Conservation (phyloP, 2,113 vertebrate species). For the Melanerpes aurifrons region DNA sequence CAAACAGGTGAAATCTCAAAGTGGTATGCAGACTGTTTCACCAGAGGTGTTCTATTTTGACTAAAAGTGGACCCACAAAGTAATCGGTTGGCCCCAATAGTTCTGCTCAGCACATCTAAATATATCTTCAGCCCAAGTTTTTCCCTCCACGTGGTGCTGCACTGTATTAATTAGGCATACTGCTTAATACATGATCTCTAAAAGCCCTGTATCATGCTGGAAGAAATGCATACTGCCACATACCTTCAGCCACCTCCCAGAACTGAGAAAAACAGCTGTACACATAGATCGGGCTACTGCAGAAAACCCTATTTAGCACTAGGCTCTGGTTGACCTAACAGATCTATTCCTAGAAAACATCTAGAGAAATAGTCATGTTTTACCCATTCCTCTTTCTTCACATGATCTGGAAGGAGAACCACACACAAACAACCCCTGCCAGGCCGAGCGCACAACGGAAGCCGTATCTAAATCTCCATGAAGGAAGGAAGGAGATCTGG, state of each 20-base stretch:
- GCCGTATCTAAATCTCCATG: background rate
- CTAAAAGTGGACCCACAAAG: background rate
- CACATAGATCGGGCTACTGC: background rate
- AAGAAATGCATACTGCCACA: background rate
- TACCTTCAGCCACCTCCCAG: background rate
- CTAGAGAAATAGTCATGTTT: background rate
- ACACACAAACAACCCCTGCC: background rate
- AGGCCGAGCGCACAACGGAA: background rate
- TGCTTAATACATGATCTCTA: background rate
- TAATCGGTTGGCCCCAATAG: background rate
- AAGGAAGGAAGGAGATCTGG: constrained; percentile 62
- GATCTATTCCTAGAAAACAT: constrained; percentile 24
- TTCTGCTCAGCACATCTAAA: background rate
- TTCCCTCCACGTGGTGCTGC: background rate
- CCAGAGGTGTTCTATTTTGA: background rate
- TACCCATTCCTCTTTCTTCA: background rate
- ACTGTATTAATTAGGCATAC: background rate
- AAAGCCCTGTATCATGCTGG: background rate
- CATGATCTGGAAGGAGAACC: background rate
- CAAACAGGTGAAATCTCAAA: background rate
- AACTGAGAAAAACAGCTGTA: constrained; percentile 2
- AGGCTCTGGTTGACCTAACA: background rate
- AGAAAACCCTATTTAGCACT: background rate
- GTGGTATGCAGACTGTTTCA: background rate
- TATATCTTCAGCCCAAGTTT: background rate